phyloP scores from a whole-genome alignment of 2,888 invertebrate genomes.

The Yponomeuta plumbellus region DNA sequence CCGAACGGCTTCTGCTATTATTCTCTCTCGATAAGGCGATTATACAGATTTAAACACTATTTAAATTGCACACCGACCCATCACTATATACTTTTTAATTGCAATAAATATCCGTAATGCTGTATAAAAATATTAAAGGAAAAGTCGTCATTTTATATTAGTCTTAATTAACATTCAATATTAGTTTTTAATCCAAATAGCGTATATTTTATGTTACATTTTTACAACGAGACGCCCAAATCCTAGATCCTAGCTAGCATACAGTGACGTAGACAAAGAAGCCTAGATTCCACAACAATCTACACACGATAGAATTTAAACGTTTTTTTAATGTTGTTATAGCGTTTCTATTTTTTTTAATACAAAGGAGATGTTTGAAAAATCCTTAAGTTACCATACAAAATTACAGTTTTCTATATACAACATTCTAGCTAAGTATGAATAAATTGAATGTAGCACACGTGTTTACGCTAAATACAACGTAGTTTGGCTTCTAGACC shows the following conservation, averaged over 20 bases:
- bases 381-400: constrained; percentile 66
- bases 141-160: constrained; percentile 58
- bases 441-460: constrained; percentile 49
- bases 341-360: constrained; percentile 59
- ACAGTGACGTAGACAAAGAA: constrained; percentile 57
- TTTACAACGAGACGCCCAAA: constrained; percentile 71
- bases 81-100: constrained; percentile 74
- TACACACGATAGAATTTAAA: constrained; percentile 70
- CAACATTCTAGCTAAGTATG: constrained; percentile 61
- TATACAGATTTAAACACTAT: constrained; percentile 69
- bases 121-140: constrained; percentile 77
- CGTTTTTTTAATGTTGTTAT: constrained; percentile 55
- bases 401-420: constrained; percentile 72
- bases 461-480: constrained; percentile 54
- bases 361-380: constrained; percentile 70
- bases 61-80: constrained; percentile 72
- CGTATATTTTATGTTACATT: constrained; percentile 65
- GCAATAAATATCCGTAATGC: constrained; percentile 73
- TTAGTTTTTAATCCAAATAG: constrained; percentile 51
- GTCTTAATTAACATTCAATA: constrained; percentile 69
- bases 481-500: constrained; percentile 57
- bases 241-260: constrained; percentile 63
- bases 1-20: constrained; percentile 63
- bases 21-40: constrained; percentile 76
- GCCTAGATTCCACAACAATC: constrained; percentile 69